Percentiles rank a stretch among this genome's conserved stretches.
These are phyloP conservation scores for Pachymerium ferrugineum DNA, from an alignment of 2,888 invertebrate genomes.

Conservation along the genomic window DNA sequence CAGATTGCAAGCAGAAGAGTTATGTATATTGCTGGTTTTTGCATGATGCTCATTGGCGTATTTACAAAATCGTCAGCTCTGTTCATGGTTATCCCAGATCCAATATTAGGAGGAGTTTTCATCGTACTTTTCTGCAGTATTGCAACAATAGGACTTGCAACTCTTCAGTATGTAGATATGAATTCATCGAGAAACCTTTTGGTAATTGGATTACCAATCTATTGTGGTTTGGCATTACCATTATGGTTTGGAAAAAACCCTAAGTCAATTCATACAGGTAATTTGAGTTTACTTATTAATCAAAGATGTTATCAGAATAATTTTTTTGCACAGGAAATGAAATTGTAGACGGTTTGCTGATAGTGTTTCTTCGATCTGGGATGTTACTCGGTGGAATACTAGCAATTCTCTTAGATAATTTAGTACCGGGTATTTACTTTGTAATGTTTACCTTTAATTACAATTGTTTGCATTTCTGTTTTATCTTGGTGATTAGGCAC, in stretches of 20 bases:
- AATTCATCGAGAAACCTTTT: constrained; percentile 81
- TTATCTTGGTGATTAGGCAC: no score
- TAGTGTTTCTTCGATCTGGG: no score
- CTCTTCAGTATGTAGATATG: constrained; percentile 72
- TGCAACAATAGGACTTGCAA: constrained; percentile 55
- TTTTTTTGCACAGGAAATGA: no score
- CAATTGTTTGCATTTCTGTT: no score
- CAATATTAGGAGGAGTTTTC: constrained; percentile 49
- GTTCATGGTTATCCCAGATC: constrained; percentile 51
- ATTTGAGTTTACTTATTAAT: no score
- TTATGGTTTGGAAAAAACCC: constrained; percentile 28
- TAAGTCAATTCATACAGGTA: constrained; percentile 30
- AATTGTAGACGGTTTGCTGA: no score
- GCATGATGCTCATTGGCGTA: constrained; percentile 48
- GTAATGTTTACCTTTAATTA: no score
- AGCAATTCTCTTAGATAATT: no score
- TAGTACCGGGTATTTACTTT: no score
- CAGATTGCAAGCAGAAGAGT: constrained; percentile 46
- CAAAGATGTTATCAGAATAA: no score
- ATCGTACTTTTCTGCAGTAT: constrained; percentile 47
- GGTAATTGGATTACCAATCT: constrained; percentile 81
- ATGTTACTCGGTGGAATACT: no score
- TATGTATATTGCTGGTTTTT: constrained; percentile 43
- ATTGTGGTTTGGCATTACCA: constrained; percentile 61
- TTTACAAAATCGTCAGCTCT: constrained; percentile 51